A percentile compares a stretch with the other conserved stretches of the same genome.
These are phyloP conservation scores for Australoheros facetus DNA, from an alignment of 2,797 vertebrate genomes.

Conservation along the genomic window DNA sequence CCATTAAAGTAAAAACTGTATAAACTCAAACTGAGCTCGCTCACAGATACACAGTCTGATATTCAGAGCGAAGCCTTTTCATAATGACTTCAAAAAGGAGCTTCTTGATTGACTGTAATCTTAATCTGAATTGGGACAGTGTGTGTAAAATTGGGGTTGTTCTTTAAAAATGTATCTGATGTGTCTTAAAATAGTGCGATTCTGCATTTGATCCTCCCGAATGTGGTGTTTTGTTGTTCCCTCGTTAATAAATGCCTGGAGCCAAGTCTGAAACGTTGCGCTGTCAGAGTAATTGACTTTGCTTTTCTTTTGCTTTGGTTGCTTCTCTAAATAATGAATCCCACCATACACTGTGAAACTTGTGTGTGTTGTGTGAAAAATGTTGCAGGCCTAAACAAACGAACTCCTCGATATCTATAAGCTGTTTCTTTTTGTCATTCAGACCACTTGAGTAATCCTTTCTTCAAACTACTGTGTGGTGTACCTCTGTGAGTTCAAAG, in stretches of 20 bases:
- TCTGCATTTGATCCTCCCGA: conserved; percentile 28
- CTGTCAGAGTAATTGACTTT: conserved; percentile 34
- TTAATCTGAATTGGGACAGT: conserved; percentile 10
- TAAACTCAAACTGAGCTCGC: neutral
- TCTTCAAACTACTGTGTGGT: conserved; percentile 10
- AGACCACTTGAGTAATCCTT: conserved; percentile 12
- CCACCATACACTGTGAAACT: neutral
- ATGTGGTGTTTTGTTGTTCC: conserved; percentile 19
- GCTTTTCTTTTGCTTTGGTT: conserved; percentile 28
- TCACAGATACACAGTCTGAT: neutral
- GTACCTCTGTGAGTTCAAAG: conserved; percentile 1
- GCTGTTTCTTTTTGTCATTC: conserved; percentile 20
- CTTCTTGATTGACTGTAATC: conserved; percentile 3
- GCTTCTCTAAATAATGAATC: conserved; percentile 30
- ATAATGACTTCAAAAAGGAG: conserved; percentile 1
- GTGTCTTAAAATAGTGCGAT: conserved; percentile 21
- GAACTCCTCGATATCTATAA: neutral
- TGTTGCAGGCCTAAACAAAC: conserved; percentile 20
- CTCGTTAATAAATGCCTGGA: conserved; percentile 17
- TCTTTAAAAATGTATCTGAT: conserved; percentile 45
- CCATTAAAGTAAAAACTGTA: neutral
- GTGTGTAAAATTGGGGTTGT: conserved; percentile 21
- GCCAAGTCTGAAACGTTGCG: conserved; percentile 29
- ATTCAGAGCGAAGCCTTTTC: neutral
- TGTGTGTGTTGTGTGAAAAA: conserved; percentile 14